Evolutionary conservation across 2,888 invertebrate species (phyloP).

Genomic region (Galerucella calmariensis): DNA sequence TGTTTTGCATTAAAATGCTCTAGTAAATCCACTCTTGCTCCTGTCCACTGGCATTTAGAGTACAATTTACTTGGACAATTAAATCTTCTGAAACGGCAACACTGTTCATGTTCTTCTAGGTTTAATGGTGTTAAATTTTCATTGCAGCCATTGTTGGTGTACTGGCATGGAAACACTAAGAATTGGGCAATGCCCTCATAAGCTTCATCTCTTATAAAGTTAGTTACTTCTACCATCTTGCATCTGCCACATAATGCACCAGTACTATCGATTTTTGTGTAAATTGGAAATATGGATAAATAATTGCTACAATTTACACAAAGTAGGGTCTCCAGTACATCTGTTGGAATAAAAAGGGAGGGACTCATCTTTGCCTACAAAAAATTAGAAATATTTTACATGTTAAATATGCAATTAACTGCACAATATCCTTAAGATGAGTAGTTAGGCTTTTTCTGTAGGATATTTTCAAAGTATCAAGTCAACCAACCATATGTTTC

Average conservation of each 20-base stretch:
- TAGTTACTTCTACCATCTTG: constrained; percentile 43
- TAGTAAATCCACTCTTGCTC: constrained; percentile 49
- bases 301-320: constrained; percentile 53
- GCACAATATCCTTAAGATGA: too few relatives aligned
- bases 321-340: constrained; percentile 47
- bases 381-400: background rate
- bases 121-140: constrained; percentile 47
- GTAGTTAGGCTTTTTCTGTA: too few relatives aligned
- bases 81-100: constrained; percentile 51
- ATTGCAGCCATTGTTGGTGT: constrained; percentile 53
- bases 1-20: constrained; percentile 56
- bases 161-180: constrained; percentile 55
- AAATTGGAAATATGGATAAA: constrained; percentile 55
- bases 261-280: constrained; percentile 41
- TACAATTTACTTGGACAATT: constrained; percentile 50
- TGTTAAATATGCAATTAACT: too few relatives aligned
- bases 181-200: constrained; percentile 55
- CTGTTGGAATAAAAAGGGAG: constrained; percentile 37
- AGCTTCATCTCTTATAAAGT: constrained; percentile 48
- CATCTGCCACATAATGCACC: constrained; percentile 57
- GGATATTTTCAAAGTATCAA: too few relatives aligned
- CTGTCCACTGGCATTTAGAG: constrained; percentile 56
- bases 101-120: constrained; percentile 53
- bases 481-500: too few relatives aligned
- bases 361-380: constrained; percentile 21